A percentile compares a stretch with the other conserved stretches of the same genome.
Evolutionary conservation across 2,888 invertebrate genomes (phyloP).

Genomic region (Eilema depressum): DNA sequence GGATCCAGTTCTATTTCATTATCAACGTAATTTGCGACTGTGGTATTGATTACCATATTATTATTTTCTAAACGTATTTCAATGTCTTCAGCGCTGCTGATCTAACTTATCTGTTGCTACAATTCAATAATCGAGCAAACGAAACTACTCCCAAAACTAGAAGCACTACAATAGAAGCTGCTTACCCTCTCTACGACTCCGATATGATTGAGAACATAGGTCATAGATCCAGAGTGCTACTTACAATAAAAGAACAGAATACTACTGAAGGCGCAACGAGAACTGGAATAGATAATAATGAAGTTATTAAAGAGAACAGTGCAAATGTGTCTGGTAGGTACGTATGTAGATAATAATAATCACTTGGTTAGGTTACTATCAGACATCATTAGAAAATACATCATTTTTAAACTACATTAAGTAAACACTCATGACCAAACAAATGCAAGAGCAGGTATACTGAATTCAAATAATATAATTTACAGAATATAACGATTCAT

Average conservation of each 20-base stretch:
- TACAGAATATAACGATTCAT: constrained; percentile 9
- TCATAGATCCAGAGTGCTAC: constrained; percentile 67
- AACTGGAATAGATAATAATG: constrained; percentile 3
- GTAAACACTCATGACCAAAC: no score
- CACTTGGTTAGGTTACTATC: no score
- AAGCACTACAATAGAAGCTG: constrained; percentile 25
- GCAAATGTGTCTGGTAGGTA: constrained; percentile 29
- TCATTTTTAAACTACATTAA: no score
- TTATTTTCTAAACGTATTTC: background rate
- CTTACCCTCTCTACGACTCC: constrained; percentile 59
- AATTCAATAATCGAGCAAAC: constrained; percentile 10
- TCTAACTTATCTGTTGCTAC: constrained; percentile 11
- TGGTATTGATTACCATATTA: background rate
- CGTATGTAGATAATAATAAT: constrained; percentile 31
- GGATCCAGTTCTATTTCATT: background rate
- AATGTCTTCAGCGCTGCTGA: constrained; percentile 32
- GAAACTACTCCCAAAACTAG: background rate
- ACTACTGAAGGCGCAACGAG: constrained; percentile 34
- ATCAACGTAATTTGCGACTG: background rate
- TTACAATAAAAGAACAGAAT: constrained; percentile 54
- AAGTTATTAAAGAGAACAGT: constrained; percentile 9
- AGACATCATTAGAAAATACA: no score
- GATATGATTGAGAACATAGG: constrained; percentile 69
- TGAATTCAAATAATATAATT: background rate
- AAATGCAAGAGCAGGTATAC: no score